phyloP scores from a whole-genome alignment of 2,113 vertebrate species.

The Osmerus eperlanus region DNA sequence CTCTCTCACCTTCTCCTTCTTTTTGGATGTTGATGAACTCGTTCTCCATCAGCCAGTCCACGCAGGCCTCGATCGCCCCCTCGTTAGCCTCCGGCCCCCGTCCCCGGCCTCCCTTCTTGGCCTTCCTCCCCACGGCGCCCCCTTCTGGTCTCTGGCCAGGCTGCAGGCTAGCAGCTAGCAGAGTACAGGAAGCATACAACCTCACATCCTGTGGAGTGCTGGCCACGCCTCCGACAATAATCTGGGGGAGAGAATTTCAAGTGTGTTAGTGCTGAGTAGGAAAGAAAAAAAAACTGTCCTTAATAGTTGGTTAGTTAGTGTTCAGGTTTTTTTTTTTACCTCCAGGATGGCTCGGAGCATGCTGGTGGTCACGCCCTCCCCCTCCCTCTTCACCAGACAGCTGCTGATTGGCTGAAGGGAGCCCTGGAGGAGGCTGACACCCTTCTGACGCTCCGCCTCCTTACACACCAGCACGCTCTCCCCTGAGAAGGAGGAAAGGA shows the following conservation, averaged over 20 bases:
- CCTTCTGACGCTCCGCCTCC: slow-evolving; percentile 85
- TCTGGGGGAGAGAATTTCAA: slow-evolving; percentile 64
- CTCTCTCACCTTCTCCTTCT: slow-evolving; percentile 40
- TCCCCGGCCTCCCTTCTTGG: background rate
- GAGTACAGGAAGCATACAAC: slow-evolving; percentile 86
- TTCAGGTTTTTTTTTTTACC: slow-evolving; percentile 61
- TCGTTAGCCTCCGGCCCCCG: slow-evolving; percentile 46
- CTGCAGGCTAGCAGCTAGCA: slow-evolving; percentile 81
- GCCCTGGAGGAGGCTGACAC: slow-evolving; percentile 81
- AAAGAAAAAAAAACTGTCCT: background rate
- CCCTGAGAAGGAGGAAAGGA: slow-evolving; percentile 64
- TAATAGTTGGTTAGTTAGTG: background rate
- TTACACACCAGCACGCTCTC: slow-evolving; percentile 96
- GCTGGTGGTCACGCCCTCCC: slow-evolving; percentile 83
- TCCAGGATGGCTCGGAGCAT: slow-evolving; percentile 96
- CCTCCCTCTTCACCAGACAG: slow-evolving; percentile 83
- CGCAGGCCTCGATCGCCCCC: slow-evolving; percentile 83
- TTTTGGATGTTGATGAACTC: slow-evolving; percentile 88
- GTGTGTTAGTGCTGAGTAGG: background rate
- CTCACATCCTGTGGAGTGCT: slow-evolving; percentile 83
- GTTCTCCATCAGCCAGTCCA: slow-evolving; percentile 90
- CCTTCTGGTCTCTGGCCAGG: slow-evolving; percentile 28
- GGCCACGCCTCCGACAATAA: slow-evolving; percentile 90
- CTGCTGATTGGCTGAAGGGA: slow-evolving; percentile 85
- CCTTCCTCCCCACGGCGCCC: slow-evolving; percentile 28